Evolutionary conservation across 2,888 invertebrate species (phyloP), one percentile per base, ranked within the genome.

Genomic region (Pandemis cinnamomeana): DNA sequence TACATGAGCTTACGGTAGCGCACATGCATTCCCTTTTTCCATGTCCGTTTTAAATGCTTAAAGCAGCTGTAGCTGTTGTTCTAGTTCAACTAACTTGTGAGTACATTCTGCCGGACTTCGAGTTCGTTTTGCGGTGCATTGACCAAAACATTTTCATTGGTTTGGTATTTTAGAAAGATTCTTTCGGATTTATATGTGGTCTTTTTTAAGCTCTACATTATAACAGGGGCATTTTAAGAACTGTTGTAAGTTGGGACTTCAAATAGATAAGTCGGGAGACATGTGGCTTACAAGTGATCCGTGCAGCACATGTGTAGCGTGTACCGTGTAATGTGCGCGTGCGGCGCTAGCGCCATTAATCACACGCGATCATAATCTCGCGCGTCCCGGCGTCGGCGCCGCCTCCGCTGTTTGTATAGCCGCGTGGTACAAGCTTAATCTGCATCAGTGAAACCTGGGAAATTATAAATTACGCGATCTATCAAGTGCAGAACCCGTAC

Each of bases 321-420:
- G 71, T 69, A 75, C 75, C 71, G 77, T 75, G 76, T 68, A 75
- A 72, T 72, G 75, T 67, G 80, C 79, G 79, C 80, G 85, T 86
- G 86, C 83, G 83, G 84, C 85, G 84, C 87, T 89, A 88, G 86
- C 81, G 86, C 89, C 83, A 91, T 92, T 91, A 92, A 93, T 93
- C 93, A 91, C 84, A 83, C 84, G 81, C 84, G 92, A 92, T 91
- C 90, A 90, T 93, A 91, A 92, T 92, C 92, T 89, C 82, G 78
- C 76, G 78, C 76, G 80, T 80, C 84, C 77, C 77, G 73, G 80
- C 83, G 86, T 80, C 87, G 89, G 87, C 91, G 91, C 90, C 91
- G 87, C 87, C 86, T 85, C 85, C 86, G 80, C 82, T 93, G 92
- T 92, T 93, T 92, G 89, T 88, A 78, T 91, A 90, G 84, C 79